phyloP scores from a whole-genome alignment of 2,113 vertebrate species.

The Callaeas wilsoni region DNA sequence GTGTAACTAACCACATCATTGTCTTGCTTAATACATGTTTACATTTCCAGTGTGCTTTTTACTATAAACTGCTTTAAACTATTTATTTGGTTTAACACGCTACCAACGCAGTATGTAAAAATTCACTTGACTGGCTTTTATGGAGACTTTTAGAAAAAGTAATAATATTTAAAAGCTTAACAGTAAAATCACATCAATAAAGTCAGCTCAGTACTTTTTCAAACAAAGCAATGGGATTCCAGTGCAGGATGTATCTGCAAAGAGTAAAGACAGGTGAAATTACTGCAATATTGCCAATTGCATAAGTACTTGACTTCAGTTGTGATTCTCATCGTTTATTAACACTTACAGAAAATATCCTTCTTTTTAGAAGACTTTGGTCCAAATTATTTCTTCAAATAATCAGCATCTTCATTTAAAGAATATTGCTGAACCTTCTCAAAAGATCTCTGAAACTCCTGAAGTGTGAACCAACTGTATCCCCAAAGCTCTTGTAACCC shows the following conservation, averaged over 20 bases:
- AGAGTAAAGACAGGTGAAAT: not conserved
- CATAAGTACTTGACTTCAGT: accelerated
- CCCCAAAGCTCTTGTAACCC: not conserved
- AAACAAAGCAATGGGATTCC: not conserved
- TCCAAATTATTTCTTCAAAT: not conserved
- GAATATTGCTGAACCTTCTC: not conserved
- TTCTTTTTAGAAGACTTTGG: not conserved
- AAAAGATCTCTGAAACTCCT: not conserved
- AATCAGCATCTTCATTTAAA: not conserved
- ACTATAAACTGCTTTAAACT: not conserved
- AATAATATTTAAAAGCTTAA: not conserved
- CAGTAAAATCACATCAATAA: not conserved
- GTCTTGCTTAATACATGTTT: not conserved
- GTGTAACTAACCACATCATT: not conserved
- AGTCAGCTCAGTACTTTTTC: not conserved
- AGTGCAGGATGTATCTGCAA: not conserved
- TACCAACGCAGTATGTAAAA: not conserved
- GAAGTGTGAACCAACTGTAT: not conserved
- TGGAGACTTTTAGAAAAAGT: not conserved
- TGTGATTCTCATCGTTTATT: not conserved
- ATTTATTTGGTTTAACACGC: not conserved
- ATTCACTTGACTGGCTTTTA: not conserved
- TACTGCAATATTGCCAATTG: not conserved
- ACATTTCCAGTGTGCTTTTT: not conserved
- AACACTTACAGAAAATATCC: accelerated